Base-by-base conservation (phyloP, 2,888 invertebrate genomes). In the Epistrophella euchroma region DNA sequence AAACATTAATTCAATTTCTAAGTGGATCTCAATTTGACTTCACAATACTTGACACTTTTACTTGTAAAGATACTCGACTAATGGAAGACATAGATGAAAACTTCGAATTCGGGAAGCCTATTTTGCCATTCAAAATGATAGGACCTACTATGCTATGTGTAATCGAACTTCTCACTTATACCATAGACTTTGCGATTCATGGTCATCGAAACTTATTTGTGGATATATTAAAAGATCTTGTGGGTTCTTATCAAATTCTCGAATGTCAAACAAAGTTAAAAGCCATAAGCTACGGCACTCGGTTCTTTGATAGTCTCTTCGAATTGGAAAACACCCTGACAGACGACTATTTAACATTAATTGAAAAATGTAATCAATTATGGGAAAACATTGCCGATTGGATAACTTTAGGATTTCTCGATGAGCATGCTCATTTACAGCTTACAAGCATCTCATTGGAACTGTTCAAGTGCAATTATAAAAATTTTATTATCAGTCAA, bases 311-410 rank as follows among this genome's bases (percentile, higher is more conserved):
- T 19, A 60, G 47, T 32, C 7, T 82, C n/a, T 77, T 37, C 9
- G 71, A 74, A 11, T 9, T 60, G 10, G 19, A 64, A 2, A 13
- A 11, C 9, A 0, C 15, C 3, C 32, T 77, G 3, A 74, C 56
- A 0, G 6, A 11, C 0, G 37, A 66, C 9, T 86, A 78, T 28
- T 40, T 52, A 22, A 17, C 45, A 13, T 71, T 86, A 0, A 78
- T 86, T 17, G 45, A 60, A 6, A 52, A 60, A 9, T 86, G 86
- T 10, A 50, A 62, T 19, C 19, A 71, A 19, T 0, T 71, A 17
- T 86, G 81, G 81, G 45, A 78, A 11, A 78, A 78, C 13, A 43
- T 86, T 4, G 9, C 50, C 3, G 50, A 64, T 9, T 86, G 81
- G 74, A 70, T 66, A n/a, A 64, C 17, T 10, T 5, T 32, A 6